Base-by-base conservation (phyloP, 2,888 invertebrate genomes). In the Ryuthela nishihirai region DNA sequence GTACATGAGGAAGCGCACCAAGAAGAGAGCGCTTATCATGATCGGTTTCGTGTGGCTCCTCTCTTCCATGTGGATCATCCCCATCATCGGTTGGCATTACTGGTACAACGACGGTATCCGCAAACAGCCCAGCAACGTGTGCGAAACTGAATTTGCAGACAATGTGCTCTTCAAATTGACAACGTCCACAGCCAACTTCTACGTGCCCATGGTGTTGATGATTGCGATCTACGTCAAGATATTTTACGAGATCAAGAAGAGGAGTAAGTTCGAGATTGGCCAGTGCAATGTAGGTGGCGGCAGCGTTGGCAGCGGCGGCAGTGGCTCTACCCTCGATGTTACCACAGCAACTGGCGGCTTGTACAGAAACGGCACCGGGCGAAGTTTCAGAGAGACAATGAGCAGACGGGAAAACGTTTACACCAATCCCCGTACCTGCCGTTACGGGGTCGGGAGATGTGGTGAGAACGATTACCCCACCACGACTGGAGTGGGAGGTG, bases 151-250 rank as follows among this genome's bases (percentile, higher is more conserved):
- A 65, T 79, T 78, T 65, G 76, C 76, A 2, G 73, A 73, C 42
- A 74, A 75, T 61, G 74, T 75, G 2, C 68, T 71, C 6, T 75
- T 79, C 63, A 78, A 79, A 67, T 70, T 77, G 4, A 72, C 76
- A 7, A 75, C 78, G 3, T 77, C 78, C n/a, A 74, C 75, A 25
- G 72, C 77, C 52, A 79, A 79, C 68, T 79, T 77, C 65, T 78
- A 76, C 67, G 70, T 78, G n/a, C 79, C 78, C 0, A 70, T 78
- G 17, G 68, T 73, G 5, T 67, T 77, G 12, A 78, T 79, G 78
- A 75, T 77, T 4, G 69, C 68, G 35, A 67, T 78, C 7, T 78
- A 79, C 66, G 73, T 70, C 24, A 72, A 73, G 63, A 78, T 78
- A 44, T 78, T 77, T 66, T 69, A 72, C 59, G 77, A 76, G 64